phyloP scores from a whole-genome alignment of 1,140 invertebrate genomes.

The Drosophila carrolli region DNA sequence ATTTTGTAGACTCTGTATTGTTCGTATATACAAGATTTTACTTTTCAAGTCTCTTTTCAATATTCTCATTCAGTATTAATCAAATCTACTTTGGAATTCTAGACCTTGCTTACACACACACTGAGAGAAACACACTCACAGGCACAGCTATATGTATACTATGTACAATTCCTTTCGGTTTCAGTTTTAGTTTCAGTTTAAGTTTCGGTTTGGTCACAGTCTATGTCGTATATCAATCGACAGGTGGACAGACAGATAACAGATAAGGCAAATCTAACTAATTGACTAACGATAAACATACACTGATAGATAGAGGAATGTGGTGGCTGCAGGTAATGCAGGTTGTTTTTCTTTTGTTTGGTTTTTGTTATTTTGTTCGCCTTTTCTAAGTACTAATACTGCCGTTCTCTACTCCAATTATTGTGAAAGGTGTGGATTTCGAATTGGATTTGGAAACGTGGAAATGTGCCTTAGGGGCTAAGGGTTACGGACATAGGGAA shows the following conservation, averaged over 20 bases:
- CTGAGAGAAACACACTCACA: slow-evolving; percentile 1
- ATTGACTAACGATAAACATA: slow-evolving; percentile 32
- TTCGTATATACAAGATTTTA: slow-evolving; percentile 53
- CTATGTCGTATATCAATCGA: slow-evolving; percentile 12
- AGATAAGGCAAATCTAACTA: slow-evolving; percentile 32
- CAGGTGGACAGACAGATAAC: slow-evolving; percentile 23
- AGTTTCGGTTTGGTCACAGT: slow-evolving; percentile 14
- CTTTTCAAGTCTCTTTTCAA: slow-evolving; percentile 58
- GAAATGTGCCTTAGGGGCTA: slow-evolving; percentile 16
- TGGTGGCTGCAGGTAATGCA: slow-evolving; percentile 12
- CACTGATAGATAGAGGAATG: slow-evolving; percentile 49
- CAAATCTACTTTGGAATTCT: slow-evolving; percentile 1
- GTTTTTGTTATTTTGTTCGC: slow-evolving; percentile 26
- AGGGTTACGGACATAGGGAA: neutral
- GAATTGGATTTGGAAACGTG: slow-evolving; percentile 7
- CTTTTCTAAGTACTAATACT: slow-evolving; percentile 60
- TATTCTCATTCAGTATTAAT: slow-evolving; percentile 10
- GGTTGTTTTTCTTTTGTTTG: neutral
- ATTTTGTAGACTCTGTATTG: slow-evolving; percentile 22
- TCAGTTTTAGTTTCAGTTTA: slow-evolving; percentile 6
- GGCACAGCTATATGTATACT: slow-evolving; percentile 7
- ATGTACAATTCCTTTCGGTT: slow-evolving; percentile 12
- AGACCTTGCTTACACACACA: neutral
- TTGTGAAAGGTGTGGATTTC: slow-evolving; percentile 9
- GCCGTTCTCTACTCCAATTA: slow-evolving; percentile 25